Evolutionary conservation across 2,888 invertebrate genomes (phyloP), one percentile per base, ranked within the genome.

Genomic region (Schizaphis graminum): DNA sequence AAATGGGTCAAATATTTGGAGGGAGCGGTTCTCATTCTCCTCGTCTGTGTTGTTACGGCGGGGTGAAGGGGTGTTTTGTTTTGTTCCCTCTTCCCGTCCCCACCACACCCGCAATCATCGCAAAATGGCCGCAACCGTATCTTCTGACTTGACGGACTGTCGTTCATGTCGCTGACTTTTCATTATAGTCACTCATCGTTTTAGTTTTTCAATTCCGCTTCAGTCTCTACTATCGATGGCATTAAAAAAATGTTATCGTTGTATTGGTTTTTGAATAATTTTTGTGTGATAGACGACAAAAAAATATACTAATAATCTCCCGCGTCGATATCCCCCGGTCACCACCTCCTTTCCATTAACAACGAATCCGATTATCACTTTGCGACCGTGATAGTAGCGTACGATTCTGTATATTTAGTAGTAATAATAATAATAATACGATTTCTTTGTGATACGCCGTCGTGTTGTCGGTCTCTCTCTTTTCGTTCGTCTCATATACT

Each of bases 51-150:
- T 13, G 57, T 4, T n/a, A 21, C 3, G 35, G 35, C 13, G 57
- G 44, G 47, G 87, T 35, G 92, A 87, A 87, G 67, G 92, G 92
- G 92, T 87, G 92, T 87, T 92, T 92, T 92, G 87, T 91, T 91
- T 61, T 61, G 87, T 87, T 67, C 26, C 35, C 56, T 11, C 49
- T 35, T 21, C 44, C 56, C 61, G 41, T 57, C n/a, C n/a, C 90
- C 67, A 16, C 53, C 84, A 41, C 77, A 5, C 8, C 49, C 26
- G 35, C 16, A 35, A 26, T 35, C 26, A 35, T 61, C 35, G 91
- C n/a, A 92, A 87, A 86, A 92, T 92, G 91, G 86, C 91, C 86
- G 85, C 86, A n/a, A 35, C 13, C 41, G 10, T 77, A 35, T 21
- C 35, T 35, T 35, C 35, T 21, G 35, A 77, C 77, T 77, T 77